phyloP scores from a whole-genome alignment of 2,797 vertebrate genomes.

The Lepus oiostolus region DNA sequence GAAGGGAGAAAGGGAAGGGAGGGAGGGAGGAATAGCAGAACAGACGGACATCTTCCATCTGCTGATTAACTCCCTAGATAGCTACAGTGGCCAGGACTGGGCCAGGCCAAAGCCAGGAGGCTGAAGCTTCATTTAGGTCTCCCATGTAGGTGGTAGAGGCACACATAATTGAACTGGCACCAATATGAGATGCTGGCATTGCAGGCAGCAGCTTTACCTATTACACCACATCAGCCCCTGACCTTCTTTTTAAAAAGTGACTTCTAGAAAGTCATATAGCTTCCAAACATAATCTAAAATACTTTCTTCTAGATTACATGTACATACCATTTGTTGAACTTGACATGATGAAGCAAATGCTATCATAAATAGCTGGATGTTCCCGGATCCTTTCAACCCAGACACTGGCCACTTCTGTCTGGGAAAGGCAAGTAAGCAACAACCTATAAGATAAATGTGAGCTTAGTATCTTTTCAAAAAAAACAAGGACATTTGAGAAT shows the following conservation, averaged over 20 bases:
- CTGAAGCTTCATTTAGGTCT: too few relatives aligned
- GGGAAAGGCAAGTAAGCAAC: constrained; percentile 95
- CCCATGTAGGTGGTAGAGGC: too few relatives aligned
- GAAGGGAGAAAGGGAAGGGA: too few relatives aligned
- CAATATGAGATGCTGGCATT: too few relatives aligned
- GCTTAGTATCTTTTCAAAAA: constrained; percentile 16
- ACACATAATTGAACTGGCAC: too few relatives aligned
- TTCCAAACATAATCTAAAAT: neutral
- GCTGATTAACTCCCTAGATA: too few relatives aligned
- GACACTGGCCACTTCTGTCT: constrained; percentile 91
- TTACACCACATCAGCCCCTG: neutral
- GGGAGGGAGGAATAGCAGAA: too few relatives aligned
- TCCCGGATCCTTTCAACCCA: constrained; percentile 95
- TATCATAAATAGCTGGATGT: constrained; percentile 90
- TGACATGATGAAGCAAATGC: constrained; percentile 97
- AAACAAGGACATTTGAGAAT: neutral
- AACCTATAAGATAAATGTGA: constrained; percentile 90
- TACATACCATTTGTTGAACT: constrained; percentile 96
- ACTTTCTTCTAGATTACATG: neutral
- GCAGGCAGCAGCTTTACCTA: too few relatives aligned
- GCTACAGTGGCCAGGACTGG: too few relatives aligned
- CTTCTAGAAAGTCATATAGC: neutral
- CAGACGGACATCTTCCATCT: too few relatives aligned
- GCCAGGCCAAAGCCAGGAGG: too few relatives aligned
- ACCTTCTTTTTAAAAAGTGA: neutral